Percentiles rank a stretch among this genome's conserved stretches.
phyloP scores from a whole-genome alignment of 2,113 vertebrate species.

The Bucco capensis region DNA sequence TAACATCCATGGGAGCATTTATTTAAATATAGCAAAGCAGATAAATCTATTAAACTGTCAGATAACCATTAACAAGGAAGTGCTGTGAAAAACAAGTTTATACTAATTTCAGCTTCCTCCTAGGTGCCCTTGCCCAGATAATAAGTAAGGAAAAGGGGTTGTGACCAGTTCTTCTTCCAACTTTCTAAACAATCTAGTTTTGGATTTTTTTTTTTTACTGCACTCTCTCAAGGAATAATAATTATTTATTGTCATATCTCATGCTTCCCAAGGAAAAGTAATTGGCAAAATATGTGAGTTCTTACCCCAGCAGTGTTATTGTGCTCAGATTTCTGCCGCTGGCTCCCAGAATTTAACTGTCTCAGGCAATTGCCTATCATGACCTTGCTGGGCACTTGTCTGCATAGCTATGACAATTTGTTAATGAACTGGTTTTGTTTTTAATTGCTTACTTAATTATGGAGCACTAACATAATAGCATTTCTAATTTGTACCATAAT shows the following conservation, averaged over 20 bases:
- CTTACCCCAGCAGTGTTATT: not conserved
- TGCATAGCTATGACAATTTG: constrained; percentile 77
- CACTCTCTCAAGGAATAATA: not conserved
- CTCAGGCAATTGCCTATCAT: constrained; percentile 60
- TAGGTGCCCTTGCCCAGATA: not conserved
- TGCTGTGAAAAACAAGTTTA: not conserved
- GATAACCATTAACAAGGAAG: not conserved
- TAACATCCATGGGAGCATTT: not conserved
- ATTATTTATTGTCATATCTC: constrained; percentile 7
- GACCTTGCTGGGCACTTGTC: constrained; percentile 77
- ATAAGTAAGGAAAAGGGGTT: not conserved
- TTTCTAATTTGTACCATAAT: constrained; percentile 82
- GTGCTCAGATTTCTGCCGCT: constrained; percentile 34
- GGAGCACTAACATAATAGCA: constrained; percentile 78
- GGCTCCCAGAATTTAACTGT: constrained; percentile 54
- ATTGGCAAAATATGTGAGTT: constrained; percentile 21
- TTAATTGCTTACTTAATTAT: constrained; percentile 86
- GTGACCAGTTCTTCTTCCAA: constrained; percentile 18
- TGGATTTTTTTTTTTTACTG: not conserved
- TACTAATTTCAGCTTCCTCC: not conserved
- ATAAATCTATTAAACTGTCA: not conserved
- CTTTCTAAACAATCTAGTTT: not conserved
- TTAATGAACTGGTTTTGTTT: constrained; percentile 84
- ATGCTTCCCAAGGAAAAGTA: not conserved
- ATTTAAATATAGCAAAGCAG: not conserved